Percentiles rank a stretch among this genome's conserved stretches.
Evolutionary conservation across 2,113 vertebrate species (phyloP).

Genomic region (Emydocephalus ijimae): DNA sequence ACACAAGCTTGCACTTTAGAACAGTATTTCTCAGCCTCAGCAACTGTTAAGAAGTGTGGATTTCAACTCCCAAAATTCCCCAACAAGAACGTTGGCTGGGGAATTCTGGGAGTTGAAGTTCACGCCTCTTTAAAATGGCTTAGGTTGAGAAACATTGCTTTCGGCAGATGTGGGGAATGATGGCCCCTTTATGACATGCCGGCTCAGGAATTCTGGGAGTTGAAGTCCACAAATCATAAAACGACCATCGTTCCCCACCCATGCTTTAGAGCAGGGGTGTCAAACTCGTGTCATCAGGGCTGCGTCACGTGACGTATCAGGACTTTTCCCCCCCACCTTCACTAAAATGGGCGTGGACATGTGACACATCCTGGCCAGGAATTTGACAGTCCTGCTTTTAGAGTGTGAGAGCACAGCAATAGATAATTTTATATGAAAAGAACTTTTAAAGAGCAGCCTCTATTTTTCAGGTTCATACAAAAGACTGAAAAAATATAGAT

Average conservation of each 20-base stretch:
- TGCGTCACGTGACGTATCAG: no score
- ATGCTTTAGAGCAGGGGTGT: neutral
- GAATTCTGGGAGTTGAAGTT: neutral
- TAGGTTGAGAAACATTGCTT: neutral
- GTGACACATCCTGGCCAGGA: no score
- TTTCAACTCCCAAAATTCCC: neutral
- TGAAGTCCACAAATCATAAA: neutral
- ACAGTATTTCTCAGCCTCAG: neutral
- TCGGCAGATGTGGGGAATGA: neutral
- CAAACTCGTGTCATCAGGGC: no score
- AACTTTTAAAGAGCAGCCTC: neutral
- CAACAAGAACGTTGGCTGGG: neutral
- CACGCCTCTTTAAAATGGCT: neutral
- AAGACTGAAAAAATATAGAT: neutral
- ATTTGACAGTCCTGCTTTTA: neutral
- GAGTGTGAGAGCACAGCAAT: neutral
- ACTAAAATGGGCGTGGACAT: no score
- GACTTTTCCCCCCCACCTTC: no score
- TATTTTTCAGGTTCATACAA: neutral
- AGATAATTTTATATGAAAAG: neutral
- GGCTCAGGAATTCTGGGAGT: neutral
- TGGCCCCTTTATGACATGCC: neutral
- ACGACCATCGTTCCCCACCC: neutral
- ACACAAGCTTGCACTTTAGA: neutral
- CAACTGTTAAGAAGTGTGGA: neutral